Evolutionary conservation across 2,797 vertebrate genomes (phyloP), one percentile per base, ranked within the genome.

Genomic region (Danio jaintianensis): DNA sequence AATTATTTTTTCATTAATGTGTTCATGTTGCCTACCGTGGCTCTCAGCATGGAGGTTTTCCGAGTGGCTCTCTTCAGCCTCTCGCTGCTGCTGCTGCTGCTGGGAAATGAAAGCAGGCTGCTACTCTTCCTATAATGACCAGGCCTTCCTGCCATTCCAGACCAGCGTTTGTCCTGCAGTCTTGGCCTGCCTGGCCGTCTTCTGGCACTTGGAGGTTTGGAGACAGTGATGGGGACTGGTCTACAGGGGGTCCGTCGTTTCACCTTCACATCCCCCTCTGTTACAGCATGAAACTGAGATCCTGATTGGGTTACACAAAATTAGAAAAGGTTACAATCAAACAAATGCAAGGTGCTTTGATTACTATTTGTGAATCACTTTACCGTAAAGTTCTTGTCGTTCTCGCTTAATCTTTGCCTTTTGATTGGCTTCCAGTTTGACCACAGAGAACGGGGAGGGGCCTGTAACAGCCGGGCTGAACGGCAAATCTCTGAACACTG

Each of bases 371-470:
- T 29, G 29, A 29, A 29, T 29, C 29, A 29, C 13, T 42, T 91
- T 91, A 98, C 97, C 97, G 80, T 96, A 93, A 85, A 98, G 90
- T 12, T 97, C 96, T 92, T 98, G 97, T 79, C 97, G 93, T 86
- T 97, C 97, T 85, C 95, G 96, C 89, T 99, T 99, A 91, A 98
- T 97, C 90, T 96, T 95, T 16, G 97, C 97, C 88, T 98, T 98
- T 89, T 98, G 97, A 84, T 98, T 97, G 89, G 96, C 97, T 87
- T 98, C 97, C 91, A 98, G 96, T 89, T 98, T 98, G 83, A 98
- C 97, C 82, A 99, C 92, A 0, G 96, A 98, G 4, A 97, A 98
- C 0, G 97, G 96, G 4, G 96, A 97, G 3, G 97, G 96, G 9
- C 95, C 96, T 45, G 94, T 93, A 85, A 94, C 20, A 0, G 94